Evolutionary conservation across 2,113 vertebrate genomes (phyloP).

Genomic region (Malurus cyaneus): DNA sequence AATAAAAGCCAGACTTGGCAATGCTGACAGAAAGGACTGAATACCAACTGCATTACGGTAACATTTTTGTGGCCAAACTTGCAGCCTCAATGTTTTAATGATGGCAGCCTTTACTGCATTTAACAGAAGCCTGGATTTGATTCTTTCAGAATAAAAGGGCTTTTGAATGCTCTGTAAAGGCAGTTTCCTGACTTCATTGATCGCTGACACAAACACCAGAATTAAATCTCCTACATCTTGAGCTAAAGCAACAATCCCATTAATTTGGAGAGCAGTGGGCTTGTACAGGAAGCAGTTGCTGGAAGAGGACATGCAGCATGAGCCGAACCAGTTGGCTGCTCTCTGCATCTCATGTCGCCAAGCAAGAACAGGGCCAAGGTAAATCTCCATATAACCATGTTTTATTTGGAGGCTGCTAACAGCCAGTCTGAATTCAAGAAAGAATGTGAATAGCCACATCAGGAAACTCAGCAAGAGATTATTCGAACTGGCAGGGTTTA

Average conservation of each 20-base stretch:
- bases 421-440: conserved; percentile 12
- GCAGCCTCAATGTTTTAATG: conserved; percentile 49
- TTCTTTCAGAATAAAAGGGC: conserved; percentile 41
- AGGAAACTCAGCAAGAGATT: conserved; percentile 41
- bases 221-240: conserved; percentile 36
- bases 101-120: conserved; percentile 40
- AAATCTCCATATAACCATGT: conserved; percentile 44
- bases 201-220: conserved; percentile 35
- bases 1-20: conserved; percentile 43
- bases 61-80: conserved; percentile 62
- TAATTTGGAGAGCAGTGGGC: conserved; percentile 15
- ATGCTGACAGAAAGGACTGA: not conserved
- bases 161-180: conserved; percentile 56
- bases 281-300: conserved; percentile 31
- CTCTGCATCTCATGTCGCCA: not conserved
- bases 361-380: conserved; percentile 39
- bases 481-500: not conserved
- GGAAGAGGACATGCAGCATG: conserved; percentile 23
- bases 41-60: conserved; percentile 31
- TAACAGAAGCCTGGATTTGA: conserved; percentile 60
- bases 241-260: conserved; percentile 41
- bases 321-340: conserved; percentile 9
- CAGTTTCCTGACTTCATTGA: conserved; percentile 40
- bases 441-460: conserved; percentile 53
- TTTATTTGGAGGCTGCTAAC: conserved; percentile 56